Evolutionary conservation across 2,888 invertebrate species (phyloP).

Genomic region (Aporophyla lueneburgensis): DNA sequence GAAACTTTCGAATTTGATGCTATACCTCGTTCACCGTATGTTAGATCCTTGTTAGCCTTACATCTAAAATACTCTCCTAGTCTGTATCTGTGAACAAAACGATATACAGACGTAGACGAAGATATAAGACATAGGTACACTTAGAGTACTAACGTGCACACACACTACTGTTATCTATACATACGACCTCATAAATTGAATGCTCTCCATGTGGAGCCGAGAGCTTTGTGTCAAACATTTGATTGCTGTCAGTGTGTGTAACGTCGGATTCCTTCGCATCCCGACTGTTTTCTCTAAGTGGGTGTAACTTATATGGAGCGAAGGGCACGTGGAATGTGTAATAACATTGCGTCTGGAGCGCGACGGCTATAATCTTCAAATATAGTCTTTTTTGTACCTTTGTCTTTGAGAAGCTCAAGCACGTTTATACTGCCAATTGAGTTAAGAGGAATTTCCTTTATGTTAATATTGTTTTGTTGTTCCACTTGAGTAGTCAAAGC

Average conservation of each 20-base stretch:
- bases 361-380: conserved; percentile 46
- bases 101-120: neutral
- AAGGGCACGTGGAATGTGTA: conserved; percentile 73
- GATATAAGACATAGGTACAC: neutral
- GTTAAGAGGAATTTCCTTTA: conserved; percentile 38
- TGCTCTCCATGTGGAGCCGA: conserved; percentile 38
- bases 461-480: conserved; percentile 51
- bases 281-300: conserved; percentile 72
- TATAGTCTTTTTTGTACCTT: conserved; percentile 46
- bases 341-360: conserved; percentile 66
- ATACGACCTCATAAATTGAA: conserved; percentile 48
- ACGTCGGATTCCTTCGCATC: conserved; percentile 70
- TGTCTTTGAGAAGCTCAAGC: conserved; percentile 22
- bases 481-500: conserved; percentile 41
- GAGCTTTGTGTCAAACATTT: conserved; percentile 48
- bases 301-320: conserved; percentile 67
- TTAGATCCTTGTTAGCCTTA: conserved; percentile 5
- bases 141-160: conserved; percentile 38
- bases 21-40: neutral
- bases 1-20: neutral
- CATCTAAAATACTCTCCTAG: neutral
- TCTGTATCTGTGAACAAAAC: conserved; percentile 14
- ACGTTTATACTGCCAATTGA: conserved; percentile 43
- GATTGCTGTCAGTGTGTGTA: conserved; percentile 47
- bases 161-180: conserved; percentile 19